A percentile compares a stretch with the other conserved stretches of the same genome.
Evolutionary conservation across 2,113 vertebrate species (phyloP).

Genomic region (Otolemur garnettii): DNA sequence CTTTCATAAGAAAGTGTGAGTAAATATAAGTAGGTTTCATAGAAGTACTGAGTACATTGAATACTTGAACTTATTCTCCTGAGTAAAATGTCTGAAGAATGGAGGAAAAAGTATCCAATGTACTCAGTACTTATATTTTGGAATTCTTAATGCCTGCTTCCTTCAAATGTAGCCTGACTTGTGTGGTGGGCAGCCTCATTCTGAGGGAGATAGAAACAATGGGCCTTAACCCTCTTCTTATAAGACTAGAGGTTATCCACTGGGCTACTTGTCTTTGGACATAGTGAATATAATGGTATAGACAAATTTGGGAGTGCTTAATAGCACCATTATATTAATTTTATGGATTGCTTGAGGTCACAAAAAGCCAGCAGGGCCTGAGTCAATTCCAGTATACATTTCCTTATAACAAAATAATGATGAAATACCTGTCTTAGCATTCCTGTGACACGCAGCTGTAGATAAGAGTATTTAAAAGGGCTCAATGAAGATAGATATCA

Average conservation of each 20-base stretch:
- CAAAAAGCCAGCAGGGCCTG: background rate
- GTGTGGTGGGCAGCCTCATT: background rate
- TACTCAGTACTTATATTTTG: background rate
- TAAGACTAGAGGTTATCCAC: background rate
- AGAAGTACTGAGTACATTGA: too few relatives aligned
- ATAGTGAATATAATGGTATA: background rate
- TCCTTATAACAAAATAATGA: conserved; percentile 51
- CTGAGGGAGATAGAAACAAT: background rate
- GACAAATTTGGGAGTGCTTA: background rate
- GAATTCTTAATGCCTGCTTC: background rate
- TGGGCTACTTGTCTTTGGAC: background rate
- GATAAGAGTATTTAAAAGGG: conserved; percentile 32
- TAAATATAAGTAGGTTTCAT: too few relatives aligned
- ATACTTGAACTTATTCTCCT: too few relatives aligned
- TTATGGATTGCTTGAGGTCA: background rate
- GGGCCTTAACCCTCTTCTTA: background rate
- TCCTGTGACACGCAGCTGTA: background rate
- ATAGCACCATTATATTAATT: background rate
- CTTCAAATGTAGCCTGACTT: background rate
- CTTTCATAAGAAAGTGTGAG: too few relatives aligned
- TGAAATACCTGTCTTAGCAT: background rate
- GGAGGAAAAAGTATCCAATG: too few relatives aligned
- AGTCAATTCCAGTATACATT: background rate
- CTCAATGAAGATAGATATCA: background rate
- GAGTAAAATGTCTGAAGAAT: too few relatives aligned